phyloP scores from a whole-genome alignment of 2,888 invertebrate genomes.

The Dysmachus trigonus region DNA sequence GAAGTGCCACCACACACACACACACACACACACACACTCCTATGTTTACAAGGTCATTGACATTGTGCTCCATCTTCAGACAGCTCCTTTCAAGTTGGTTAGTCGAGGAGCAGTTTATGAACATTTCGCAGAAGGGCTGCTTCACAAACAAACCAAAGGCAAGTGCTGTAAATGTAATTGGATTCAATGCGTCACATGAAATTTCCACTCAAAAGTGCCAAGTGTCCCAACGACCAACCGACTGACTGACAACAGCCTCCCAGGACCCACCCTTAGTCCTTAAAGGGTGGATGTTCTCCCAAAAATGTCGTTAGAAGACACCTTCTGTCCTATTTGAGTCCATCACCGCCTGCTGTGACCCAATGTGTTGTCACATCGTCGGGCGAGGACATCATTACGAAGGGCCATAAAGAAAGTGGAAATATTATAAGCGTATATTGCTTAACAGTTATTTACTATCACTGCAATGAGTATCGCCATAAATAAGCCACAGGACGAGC shows the following conservation, averaged over 20 bases:
- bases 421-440: conserved; percentile 22
- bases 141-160: not conserved
- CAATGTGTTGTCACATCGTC: not conserved
- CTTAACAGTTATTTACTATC: conserved; percentile 31
- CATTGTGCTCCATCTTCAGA: not conserved
- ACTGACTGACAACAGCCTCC: not conserved
- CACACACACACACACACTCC: too few relatives aligned
- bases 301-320: not conserved
- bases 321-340: not conserved
- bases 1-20: not conserved
- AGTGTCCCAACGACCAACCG: not conserved
- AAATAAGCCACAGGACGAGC: conserved; percentile 25
- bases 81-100: not conserved
- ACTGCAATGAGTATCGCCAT: conserved; percentile 19
- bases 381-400: not conserved
- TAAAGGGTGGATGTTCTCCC: not conserved
- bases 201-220: not conserved
- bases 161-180: not conserved
- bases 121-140: not conserved
- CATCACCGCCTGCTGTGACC: not conserved
- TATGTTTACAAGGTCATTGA: not conserved
- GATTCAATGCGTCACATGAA: not conserved
- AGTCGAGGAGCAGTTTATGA: not conserved
- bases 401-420: conserved; percentile 13
- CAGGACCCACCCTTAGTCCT: not conserved